These are phyloP conservation scores for Syngnathus scovelli DNA, from an alignment of 2,113 vertebrate genomes.

Conservation along the genomic window DNA sequence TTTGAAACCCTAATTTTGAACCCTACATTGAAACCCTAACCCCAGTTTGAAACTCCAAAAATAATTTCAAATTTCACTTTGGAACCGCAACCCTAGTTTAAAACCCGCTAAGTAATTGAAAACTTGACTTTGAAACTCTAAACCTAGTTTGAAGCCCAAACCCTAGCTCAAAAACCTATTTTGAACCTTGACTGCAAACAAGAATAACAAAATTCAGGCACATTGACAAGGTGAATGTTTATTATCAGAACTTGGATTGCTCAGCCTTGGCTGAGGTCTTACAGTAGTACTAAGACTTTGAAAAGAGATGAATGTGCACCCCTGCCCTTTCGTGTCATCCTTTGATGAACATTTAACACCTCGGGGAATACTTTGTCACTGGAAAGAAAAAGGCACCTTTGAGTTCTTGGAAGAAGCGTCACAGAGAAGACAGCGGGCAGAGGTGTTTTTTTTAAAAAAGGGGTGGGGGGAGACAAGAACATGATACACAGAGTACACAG, in stretches of 20 bases:
- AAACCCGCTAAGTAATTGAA: no score
- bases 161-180: no score
- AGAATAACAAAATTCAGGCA: no score
- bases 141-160: no score
- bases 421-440: slow-evolving; percentile 25
- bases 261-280: slow-evolving; percentile 8
- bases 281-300: slow-evolving; percentile 11
- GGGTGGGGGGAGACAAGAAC: slow-evolving; percentile 23
- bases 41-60: no score
- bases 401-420: slow-evolving; percentile 51
- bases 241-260: slow-evolving; percentile 41
- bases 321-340: slow-evolving; percentile 38
- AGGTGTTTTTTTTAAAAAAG: slow-evolving; percentile 21
- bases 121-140: no score
- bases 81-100: no score
- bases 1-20: no score
- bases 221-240: no score
- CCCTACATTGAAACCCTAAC: no score
- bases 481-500: slow-evolving; percentile 59
- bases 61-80: no score
- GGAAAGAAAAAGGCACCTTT: slow-evolving; percentile 62
- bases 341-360: slow-evolving; percentile 68
- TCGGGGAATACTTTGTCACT: slow-evolving; percentile 62
- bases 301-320: background rate
- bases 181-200: no score